Evolutionary conservation across 2,113 vertebrate species (phyloP), one percentile per base, ranked within the genome.

Genomic region (Strix uralensis): DNA sequence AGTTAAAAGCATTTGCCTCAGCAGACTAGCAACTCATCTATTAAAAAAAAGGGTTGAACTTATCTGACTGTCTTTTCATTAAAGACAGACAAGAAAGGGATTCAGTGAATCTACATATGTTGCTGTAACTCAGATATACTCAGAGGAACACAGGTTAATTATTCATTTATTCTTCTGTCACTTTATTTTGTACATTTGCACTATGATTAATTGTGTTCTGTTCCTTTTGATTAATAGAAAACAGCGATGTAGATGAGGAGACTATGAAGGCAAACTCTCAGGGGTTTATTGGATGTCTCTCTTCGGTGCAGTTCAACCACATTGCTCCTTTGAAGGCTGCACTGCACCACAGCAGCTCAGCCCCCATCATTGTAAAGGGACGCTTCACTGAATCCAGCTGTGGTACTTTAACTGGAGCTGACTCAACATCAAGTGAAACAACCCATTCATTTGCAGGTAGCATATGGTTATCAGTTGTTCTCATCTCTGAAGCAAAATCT

Each of bases 271-370:
- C 99, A 40, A 98, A 98, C 16, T 97, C 98, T 4, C 98, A 98
- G 67, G 99, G 99, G 75, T 99, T 99, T 97, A 97, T 95, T 10
- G 99, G 99, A 81, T 99, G 99, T 86, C 98, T 99, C 36, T 99
- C 99, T 11, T 98, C 98, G 1, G 98, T 99, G 86, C 98, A 98
- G 96, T 98, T 99, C 89, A 99, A 99, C 97, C 98, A 98, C 61
- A 92, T 99, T 93, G 98, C 98, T 79, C 99, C 99, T 36, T 97
- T 99, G 96, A 99, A 99, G 88, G 98, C 98, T 13, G 99, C 99
- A 4, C 95, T 99, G 84, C 97, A 98, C 6, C 98, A 98, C 71
- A 96, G 98, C 20, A 97, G 93, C 96, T 97, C 97, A 54, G 98
- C 97, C 87, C 98, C 98, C 2, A 81, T 99, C 67, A 97, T 70